Base-by-base conservation (phyloP, 2,797 vertebrate species). In the Spatula versicolor region DNA sequence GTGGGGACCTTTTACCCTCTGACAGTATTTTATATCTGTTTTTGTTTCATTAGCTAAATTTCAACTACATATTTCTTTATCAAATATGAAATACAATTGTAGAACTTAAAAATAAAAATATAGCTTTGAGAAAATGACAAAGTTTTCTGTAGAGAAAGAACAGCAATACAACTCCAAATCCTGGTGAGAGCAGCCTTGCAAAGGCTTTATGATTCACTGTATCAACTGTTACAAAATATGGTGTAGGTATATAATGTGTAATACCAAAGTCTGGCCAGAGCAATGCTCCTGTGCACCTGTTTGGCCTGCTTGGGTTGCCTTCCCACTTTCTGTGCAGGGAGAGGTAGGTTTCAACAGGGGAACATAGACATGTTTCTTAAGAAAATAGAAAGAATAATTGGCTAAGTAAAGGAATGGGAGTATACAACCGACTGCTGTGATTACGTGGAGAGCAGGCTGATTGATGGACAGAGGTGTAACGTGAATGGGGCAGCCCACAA, bases 371-470 rank as follows among this genome's bases (percentile, higher is more conserved):
- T 69, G 54, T 67, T 78, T 39, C 22, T 45, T 59, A 50, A 45
- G 48, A 35, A 79, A 82, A 67, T 15, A 9, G 22, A 45, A 63
- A 59, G 10, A 63, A 16, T 33, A 41, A 50, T 52, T 75, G 8
- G 9, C 33, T 69, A 52, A 66, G 18, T n/a, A 54, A 86, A 21
- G 16, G 55, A 68, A 23, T 18, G 17, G 21, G 17, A 78, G 18
- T 20, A 8, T 23, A 46, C 4, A 67, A 9, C 4, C 6, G 9
- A 9, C 2, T 2, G 7, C 25, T 6, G 2, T n/a, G 20, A 20
- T 31, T 50, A 8, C 19, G 9, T 25, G 25, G 33, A 50, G 28
- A 31, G 11, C 25, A 72, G 4, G 2, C 9, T 52, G 15, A 52
- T 30, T 73, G n/a, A 39, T 1, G 6, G 25, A 31, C 3, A 5